phyloP scores from a whole-genome alignment of 2,888 invertebrate genomes.

The Apamea epomidion region DNA sequence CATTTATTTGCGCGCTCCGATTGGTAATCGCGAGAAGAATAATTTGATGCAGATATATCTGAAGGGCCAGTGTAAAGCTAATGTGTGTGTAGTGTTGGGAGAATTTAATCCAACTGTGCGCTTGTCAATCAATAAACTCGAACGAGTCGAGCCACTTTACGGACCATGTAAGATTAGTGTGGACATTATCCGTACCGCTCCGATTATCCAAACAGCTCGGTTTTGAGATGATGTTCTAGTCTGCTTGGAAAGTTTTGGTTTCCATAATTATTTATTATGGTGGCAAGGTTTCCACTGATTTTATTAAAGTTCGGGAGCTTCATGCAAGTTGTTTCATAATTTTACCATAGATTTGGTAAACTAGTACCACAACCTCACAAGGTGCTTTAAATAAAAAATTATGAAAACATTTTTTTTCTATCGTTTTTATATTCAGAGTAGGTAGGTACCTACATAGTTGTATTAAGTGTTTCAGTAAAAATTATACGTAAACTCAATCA shows the following conservation, averaged over 20 bases:
- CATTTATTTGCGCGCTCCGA: conserved; percentile 62
- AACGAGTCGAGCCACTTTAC: conserved; percentile 80
- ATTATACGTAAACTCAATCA: not conserved
- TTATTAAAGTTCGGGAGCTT: not conserved
- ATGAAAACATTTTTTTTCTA: not conserved
- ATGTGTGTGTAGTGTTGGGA: conserved; percentile 82
- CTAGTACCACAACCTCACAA: not conserved
- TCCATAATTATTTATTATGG: not conserved
- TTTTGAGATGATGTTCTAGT: not conserved
- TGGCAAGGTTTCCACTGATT: not conserved
- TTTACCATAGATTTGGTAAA: not conserved
- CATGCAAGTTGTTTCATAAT: not conserved
- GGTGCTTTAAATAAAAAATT: not conserved
- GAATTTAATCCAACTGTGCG: conserved; percentile 86
- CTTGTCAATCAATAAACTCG: conserved; percentile 89
- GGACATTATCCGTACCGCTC: conserved; percentile 71
- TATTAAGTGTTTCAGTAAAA: not conserved
- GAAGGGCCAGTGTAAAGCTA: conserved; percentile 81
- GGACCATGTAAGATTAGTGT: conserved; percentile 69
- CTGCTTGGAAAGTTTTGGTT: not conserved
- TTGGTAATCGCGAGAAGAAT: conserved; percentile 63
- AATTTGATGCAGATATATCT: conserved; percentile 66
- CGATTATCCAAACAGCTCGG: conserved; percentile 5
- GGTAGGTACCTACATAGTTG: not conserved
- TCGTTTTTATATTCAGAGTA: not conserved